Conservation (phyloP, 2,888 invertebrate genomes). For the Drosophila bunnanda region DNA sequence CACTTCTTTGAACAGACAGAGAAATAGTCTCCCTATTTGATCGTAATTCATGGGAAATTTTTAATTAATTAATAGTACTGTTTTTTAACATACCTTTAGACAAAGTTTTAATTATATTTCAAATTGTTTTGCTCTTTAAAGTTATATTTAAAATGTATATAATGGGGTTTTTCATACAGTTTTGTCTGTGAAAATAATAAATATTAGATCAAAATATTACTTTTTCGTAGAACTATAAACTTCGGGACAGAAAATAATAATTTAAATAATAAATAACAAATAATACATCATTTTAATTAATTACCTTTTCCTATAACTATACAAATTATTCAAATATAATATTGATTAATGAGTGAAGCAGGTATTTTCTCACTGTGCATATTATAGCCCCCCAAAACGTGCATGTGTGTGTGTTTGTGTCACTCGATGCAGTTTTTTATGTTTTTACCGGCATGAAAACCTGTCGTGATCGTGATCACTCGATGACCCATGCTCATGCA, state of each 20-base stretch:
- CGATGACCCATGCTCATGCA: conserved; percentile 29
- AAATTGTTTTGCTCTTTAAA: neutral
- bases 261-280: too few relatives aligned
- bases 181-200: neutral
- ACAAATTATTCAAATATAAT: neutral
- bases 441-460: conserved; percentile 25
- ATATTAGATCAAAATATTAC: neutral
- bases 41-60: neutral
- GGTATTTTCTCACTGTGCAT: neutral
- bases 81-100: too few relatives aligned
- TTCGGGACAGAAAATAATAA: too few relatives aligned
- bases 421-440: conserved; percentile 16
- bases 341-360: neutral
- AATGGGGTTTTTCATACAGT: neutral
- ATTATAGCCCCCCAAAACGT: conserved; percentile 3
- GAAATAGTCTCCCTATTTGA: neutral
- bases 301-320: neutral
- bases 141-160: neutral
- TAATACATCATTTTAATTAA: neutral
- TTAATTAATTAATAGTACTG: too few relatives aligned
- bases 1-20: neutral
- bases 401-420: conserved; percentile 2
- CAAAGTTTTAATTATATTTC: neutral
- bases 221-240: neutral
- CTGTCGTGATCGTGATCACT: conserved; percentile 31